Evolutionary conservation across 2,113 vertebrate genomes (phyloP), one percentile per base, ranked within the genome.

Genomic region (Pao palembangensis): DNA sequence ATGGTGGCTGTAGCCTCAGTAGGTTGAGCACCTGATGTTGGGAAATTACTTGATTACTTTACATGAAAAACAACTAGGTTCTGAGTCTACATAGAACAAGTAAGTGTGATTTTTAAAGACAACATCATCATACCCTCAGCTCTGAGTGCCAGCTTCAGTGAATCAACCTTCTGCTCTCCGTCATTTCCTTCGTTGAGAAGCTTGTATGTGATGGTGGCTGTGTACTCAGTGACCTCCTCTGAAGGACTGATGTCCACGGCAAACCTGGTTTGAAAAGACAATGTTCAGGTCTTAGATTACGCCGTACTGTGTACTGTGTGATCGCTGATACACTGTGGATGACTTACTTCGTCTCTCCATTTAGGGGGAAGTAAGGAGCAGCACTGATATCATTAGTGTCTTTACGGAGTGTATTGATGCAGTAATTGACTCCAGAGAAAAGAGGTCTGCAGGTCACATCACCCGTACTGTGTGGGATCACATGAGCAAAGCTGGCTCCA

Each of bases 351-450:
- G 86, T 89, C 78, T 94, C 88, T 72, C 93, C 92, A 0, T 85
- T 90, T 71, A 95, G 85, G 1, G 92, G 93, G 75, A 88, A 92
- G 80, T 92, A 93, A 12, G 93, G 91, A 66, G 82, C 79, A 15
- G 73, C 64, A 1, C 85, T 86, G 44, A 61, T 81, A 23, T 58
- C 79, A 48, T 76, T 84, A 50, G 86, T 66, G 0, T 86, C 83
- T 20, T 79, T 75, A 38, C 85, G 89, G 11, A 77, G 60, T 6
- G 70, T 65, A 0, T 59, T 87, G 21, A 69, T 90, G 73, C 95
- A 98, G 68, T 88, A 90, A 49, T 80, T 82, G 49, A 95, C 63
- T 56, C 94, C 94, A 34, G 86, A 44, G 51, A 96, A 83, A 53
- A 93, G 83, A 64, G 81, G 76, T 8, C 65, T 80, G 82, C 95